Evolutionary conservation across 2,888 invertebrate genomes (phyloP), one percentile per base, ranked within the genome.

Genomic region (Leptinotarsa rubiginosa): DNA sequence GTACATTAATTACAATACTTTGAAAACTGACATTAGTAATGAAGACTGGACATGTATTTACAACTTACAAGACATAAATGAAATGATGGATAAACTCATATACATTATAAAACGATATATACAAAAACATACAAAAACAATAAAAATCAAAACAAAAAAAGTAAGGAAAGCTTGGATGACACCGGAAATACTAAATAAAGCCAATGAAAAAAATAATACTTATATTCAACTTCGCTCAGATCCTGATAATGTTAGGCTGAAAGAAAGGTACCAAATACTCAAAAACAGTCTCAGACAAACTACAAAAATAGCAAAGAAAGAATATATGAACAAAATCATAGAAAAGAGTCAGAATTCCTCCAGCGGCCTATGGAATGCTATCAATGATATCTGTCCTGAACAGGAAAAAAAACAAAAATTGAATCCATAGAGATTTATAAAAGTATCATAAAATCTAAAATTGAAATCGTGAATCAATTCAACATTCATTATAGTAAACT

Each of bases 81-180:
- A 41, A 65, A 65, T 41, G 41, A 65, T 65, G 65, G 10, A 31
- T 41, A 47, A 31, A 47, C 47, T 65, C 65, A 65, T 65, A 65
- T 18, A 65, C 41, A 65, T 18, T 41, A 41, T 65, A 18, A 65
- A 41, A 65, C 10, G 65, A 47, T 65, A 41, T 65, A 65, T 16
- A 65, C n/a, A 65, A 12, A 65, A 65, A 65, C 65, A 65, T 65
- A 65, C 65, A 12, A 65, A 65, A 49, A 41, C 65, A 15, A 65
- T 65, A 47, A 49, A 47, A 47, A 65, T 65, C 47, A 18, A 65
- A 65, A 49, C n/a, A 65, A 47, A 47, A 20, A 4, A 18, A 65
- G 47, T 20, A 20, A 20, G 20, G 20, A 20, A 20, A 20, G 1
- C 20, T 20, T 20, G 20, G 20, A 20, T 22, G 22, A 47, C 47